A percentile compares a stretch with the other conserved stretches of the same genome.
These are phyloP conservation scores for Amiota mariae DNA, from an alignment of 2,888 invertebrate genomes.

Conservation along the genomic window DNA sequence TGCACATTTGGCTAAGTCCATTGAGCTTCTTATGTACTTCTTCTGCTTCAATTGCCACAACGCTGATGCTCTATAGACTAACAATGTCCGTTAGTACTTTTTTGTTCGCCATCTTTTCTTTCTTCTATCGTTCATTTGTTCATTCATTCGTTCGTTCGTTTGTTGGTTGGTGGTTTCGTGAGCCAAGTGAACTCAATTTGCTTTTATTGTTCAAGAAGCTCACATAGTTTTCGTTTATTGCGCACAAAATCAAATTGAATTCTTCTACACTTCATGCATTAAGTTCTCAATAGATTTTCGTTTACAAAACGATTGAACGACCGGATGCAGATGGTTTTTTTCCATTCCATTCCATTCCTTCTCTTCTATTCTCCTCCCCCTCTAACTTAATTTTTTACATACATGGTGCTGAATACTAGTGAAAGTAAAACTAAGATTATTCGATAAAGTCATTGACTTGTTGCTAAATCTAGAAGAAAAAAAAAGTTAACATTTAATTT, in stretches of 20 bases:
- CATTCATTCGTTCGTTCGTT: background rate
- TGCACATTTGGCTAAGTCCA: background rate
- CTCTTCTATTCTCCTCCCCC: too few species aligned
- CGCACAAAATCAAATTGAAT: constrained; percentile 21
- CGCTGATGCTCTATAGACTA: background rate
- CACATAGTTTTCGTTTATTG: background rate
- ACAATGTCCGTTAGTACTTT: too few species aligned
- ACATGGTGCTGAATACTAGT: too few species aligned
- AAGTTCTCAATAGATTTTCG: background rate
- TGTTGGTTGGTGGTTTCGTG: background rate
- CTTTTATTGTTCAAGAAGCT: constrained; percentile 7
- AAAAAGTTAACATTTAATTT: constrained; percentile 3
- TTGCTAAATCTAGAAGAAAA: background rate
- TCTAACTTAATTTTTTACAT: too few species aligned
- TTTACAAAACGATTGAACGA: background rate
- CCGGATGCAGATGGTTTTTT: too few species aligned
- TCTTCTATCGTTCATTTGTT: background rate
- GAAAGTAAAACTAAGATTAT: too few species aligned
- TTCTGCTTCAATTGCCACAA: background rate
- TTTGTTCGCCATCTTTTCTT: background rate
- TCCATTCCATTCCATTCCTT: too few species aligned
- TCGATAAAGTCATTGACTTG: background rate
- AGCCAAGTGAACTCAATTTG: background rate
- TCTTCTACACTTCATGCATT: constrained; percentile 2
- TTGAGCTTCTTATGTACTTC: background rate